Conservation (phyloP, 2,113 vertebrate genomes). For the Ranitomeya imitator region DNA sequence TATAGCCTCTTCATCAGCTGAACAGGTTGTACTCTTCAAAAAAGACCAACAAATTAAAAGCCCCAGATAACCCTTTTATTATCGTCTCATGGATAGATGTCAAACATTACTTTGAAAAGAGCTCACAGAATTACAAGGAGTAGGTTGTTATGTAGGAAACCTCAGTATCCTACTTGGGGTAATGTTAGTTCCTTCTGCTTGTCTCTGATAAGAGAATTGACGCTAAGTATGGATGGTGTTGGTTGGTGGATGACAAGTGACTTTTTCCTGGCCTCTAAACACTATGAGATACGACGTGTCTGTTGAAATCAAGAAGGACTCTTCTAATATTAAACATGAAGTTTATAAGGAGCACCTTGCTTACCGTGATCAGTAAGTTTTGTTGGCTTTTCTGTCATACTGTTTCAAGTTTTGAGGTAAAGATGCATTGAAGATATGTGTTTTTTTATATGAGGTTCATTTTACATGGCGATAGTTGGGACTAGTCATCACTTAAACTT, state of each 20-base stretch:
- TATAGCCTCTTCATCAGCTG: too few species aligned
- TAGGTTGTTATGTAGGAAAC: neutral
- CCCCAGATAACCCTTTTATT: too few species aligned
- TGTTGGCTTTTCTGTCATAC: neutral
- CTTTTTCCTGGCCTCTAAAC: neutral
- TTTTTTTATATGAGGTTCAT: neutral
- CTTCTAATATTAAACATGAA: neutral
- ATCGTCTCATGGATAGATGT: too few species aligned
- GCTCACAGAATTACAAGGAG: too few species aligned
- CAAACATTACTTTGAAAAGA: too few species aligned
- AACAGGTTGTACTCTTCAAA: too few species aligned
- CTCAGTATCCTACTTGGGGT: neutral
- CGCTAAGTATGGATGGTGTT: neutral
- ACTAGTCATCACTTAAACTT: neutral
- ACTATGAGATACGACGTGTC: neutral
- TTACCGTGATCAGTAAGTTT: neutral
- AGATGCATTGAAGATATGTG: neutral
- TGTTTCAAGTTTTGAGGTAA: neutral
- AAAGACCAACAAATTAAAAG: too few species aligned
- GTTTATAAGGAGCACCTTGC: neutral
- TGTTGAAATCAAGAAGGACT: neutral
- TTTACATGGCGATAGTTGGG: neutral
- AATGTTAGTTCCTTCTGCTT: constrained; percentile 18
- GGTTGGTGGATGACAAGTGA: neutral
- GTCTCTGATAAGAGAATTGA: neutral